A percentile compares a stretch with the other conserved stretches of the same genome.
These are phyloP conservation scores for Mylabris phalerata DNA, from an alignment of 1,140 invertebrate genomes.

Conservation along the genomic window DNA sequence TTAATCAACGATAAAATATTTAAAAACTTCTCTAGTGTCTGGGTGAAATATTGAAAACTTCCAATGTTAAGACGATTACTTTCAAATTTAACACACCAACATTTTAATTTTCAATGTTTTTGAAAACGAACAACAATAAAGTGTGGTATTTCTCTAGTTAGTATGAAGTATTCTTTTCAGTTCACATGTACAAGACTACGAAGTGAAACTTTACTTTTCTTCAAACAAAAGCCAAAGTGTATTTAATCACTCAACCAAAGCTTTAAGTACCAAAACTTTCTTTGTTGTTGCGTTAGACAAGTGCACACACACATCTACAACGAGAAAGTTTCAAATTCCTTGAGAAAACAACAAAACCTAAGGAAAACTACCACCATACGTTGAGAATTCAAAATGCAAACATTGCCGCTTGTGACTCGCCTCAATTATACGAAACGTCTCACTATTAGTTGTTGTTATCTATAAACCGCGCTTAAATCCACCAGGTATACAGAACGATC, in stretches of 20 bases:
- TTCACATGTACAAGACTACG: background rate
- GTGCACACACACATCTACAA: too few species aligned
- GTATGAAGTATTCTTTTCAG: background rate
- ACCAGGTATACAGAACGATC: too few species aligned
- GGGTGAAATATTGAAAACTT: too few species aligned
- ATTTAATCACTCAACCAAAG: constrained; percentile 21
- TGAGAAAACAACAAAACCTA: constrained; percentile 8
- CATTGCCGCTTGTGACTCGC: background rate
- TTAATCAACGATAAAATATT: too few species aligned
- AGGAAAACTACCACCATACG: background rate
- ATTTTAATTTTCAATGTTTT: background rate
- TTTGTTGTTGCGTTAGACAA: constrained; percentile 10
- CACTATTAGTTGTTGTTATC: too few species aligned
- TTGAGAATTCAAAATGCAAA: background rate
- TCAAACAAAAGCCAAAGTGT: constrained; percentile 16
- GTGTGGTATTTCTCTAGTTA: background rate
- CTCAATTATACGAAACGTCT: too few species aligned
- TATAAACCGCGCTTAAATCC: too few species aligned
- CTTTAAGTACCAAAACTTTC: constrained; percentile 21
- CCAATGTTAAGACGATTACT: background rate
- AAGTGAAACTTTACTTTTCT: constrained; percentile 7
- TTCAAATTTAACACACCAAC: background rate
- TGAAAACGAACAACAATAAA: background rate
- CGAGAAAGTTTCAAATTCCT: constrained; percentile 16
- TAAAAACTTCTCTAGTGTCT: too few species aligned